Evolutionary conservation across 2,113 vertebrate genomes (phyloP), one percentile per base, ranked within the genome.

Genomic region (Eira barbara): DNA sequence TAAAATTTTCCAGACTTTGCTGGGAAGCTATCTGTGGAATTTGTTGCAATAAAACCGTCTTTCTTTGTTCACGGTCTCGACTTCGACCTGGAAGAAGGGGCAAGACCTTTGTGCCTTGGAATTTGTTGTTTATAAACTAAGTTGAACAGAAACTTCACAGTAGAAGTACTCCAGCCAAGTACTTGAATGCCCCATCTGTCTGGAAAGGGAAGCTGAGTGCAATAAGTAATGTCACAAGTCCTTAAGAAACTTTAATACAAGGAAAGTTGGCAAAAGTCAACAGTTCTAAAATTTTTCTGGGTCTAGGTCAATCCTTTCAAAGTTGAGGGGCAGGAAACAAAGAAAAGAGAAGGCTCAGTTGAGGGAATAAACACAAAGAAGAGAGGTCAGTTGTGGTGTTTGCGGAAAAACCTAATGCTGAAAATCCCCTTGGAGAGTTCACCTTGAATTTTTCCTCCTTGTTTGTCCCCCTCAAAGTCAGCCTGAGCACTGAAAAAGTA

Each of bases 271-370:
- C 80, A 82, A 7, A 49, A 89, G 47, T 69, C 93, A 94, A 88
- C 92, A 86, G 78, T 95, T 94, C 83, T 95, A 63, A 81, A n/a
- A 7, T 61, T 94, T 96, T 89, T 76, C 92, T 97, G 73, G 92
- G 92, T 96, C 94, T 80, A 73, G 88, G 94, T 97, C 94, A 93
- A 55, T 88, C 61, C 49, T 97, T 97, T 95, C 80, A 97, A 89
- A 96, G 92, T 31, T 4, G 47, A 98, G 74, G 79, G 94, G 59
- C 79, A 87, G 92, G 57, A 57, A 67, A 80, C 65, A 86, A 80
- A 49, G 79, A 65, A 91, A 87, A 96, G 74, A 73, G 76, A 45
- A 69, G 69, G 5, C 45, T 95, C 74, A 7, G 45, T 12, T 0
- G n/a, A 78, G 65, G 86, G 61, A 76, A 71, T 21, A 73, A 78